Evolutionary conservation across 2,888 invertebrate genomes (phyloP).

Genomic region (Rhagophthalmus giganteus): DNA sequence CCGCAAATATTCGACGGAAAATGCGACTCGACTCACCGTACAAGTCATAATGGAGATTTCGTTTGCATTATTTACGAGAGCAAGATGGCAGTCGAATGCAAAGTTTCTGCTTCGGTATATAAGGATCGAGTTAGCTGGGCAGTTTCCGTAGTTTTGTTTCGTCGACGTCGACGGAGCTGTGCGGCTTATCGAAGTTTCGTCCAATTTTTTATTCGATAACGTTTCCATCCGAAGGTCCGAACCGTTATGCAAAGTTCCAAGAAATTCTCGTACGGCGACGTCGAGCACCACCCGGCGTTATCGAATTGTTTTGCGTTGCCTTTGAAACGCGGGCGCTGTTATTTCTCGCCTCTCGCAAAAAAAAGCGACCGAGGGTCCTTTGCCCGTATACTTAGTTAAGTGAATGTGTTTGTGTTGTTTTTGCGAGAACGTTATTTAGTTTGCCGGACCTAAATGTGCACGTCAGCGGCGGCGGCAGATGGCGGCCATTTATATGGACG

Average conservation of each 20-base stretch:
- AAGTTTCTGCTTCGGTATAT: no score
- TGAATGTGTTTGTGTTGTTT: constrained; percentile 27
- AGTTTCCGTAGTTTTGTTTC: no score
- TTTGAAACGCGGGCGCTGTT: constrained; percentile 1
- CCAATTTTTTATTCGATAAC: neutral
- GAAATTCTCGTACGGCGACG: neutral
- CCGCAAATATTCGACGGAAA: no score
- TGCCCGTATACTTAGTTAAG: constrained; percentile 21
- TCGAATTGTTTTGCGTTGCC: constrained; percentile 3
- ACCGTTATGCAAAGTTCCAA: no score
- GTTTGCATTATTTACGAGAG: no score
- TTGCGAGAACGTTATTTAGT: constrained; percentile 27
- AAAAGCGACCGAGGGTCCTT: constrained; percentile 12
- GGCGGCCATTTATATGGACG: constrained; percentile 28
- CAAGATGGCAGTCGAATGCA: no score
- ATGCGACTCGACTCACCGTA: no score
- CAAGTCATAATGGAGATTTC: no score
- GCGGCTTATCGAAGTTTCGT: no score
- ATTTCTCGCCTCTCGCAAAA: constrained; percentile 3
- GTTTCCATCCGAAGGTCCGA: no score
- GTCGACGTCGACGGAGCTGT: no score
- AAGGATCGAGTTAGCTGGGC: no score
- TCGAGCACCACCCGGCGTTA: constrained; percentile 3
- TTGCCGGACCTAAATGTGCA: constrained; percentile 28
- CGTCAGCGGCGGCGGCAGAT: constrained; percentile 28